Evolutionary conservation across 2,113 vertebrate species (phyloP).

Genomic region (Apteryx mantelli): DNA sequence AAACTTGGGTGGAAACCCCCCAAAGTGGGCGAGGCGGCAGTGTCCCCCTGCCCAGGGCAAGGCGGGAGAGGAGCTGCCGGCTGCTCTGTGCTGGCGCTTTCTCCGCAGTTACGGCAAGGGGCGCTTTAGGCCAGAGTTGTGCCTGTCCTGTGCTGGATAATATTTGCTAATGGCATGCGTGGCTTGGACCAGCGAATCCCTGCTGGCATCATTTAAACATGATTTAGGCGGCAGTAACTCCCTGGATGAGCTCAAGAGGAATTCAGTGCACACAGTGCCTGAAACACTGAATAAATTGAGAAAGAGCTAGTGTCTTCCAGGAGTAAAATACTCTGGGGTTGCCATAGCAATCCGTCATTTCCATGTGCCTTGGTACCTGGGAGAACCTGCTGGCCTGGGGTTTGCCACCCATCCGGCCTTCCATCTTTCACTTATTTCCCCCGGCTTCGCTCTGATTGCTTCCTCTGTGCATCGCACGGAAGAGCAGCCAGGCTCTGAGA

Average conservation of each 20-base stretch:
- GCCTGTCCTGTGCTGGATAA: too few relatives aligned
- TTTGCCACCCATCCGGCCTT: neutral
- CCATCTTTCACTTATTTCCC: neutral
- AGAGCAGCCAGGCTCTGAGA: neutral
- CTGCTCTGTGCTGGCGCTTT: too few relatives aligned
- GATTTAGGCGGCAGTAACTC: rapidly evolving
- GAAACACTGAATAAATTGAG: neutral
- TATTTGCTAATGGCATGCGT: neutral
- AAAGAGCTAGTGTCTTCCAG: neutral
- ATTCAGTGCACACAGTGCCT: neutral
- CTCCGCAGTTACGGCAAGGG: neutral
- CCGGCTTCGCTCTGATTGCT: neutral
- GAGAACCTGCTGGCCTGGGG: neutral
- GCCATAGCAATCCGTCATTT: neutral
- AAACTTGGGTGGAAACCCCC: neutral
- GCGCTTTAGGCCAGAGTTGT: neutral
- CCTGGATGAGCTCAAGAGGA: rapidly evolving
- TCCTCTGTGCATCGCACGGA: rapidly evolving
- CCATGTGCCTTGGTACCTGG: neutral
- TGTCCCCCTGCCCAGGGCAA: neutral
- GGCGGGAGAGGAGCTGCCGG: neutral
- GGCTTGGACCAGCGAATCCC: neutral
- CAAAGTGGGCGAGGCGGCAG: neutral
- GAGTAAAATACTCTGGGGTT: neutral
- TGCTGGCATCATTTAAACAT: rapidly evolving